phyloP scores from a whole-genome alignment of 2,113 vertebrate species.

The Albula glossodonta region DNA sequence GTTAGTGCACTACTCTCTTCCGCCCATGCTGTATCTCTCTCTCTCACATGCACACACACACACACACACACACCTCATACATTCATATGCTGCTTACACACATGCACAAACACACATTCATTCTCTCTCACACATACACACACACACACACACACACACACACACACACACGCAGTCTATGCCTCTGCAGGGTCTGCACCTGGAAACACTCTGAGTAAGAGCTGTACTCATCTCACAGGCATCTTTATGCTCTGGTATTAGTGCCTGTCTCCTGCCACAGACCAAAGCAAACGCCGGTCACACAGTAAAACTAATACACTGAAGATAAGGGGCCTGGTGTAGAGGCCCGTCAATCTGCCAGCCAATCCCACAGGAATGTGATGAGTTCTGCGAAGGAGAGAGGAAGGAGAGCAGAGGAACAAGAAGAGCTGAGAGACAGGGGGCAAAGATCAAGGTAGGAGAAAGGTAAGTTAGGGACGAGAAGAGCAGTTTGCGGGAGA shows the following conservation, averaged over 20 bases:
- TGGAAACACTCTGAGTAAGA: too few species aligned
- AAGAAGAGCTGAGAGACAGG: neutral
- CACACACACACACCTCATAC: constrained; percentile 2
- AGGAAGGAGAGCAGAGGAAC: neutral
- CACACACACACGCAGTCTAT: constrained; percentile 21
- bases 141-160: neutral
- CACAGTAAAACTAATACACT: constrained; percentile 16
- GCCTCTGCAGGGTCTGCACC: too few species aligned
- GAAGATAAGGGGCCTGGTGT: neutral
- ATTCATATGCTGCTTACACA: neutral
- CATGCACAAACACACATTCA: neutral
- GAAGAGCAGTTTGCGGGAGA: neutral
- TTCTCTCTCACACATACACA: constrained; percentile 12
- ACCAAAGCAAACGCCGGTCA: constrained; percentile 1
- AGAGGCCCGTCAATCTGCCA: neutral
- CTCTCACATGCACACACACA: constrained; percentile 1
- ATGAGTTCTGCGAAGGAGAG: neutral
- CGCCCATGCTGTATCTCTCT: too few species aligned
- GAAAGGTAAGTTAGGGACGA: neutral
- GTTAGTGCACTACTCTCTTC: too few species aligned
- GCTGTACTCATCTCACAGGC: constrained; percentile 1
- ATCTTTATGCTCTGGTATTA: neutral
- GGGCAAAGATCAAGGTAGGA: constrained; percentile 17
- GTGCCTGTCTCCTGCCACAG: neutral
- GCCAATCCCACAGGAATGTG: constrained; percentile 16